Evolutionary conservation across 2,113 vertebrate species (phyloP).

Genomic region (Dinomys branickii): DNA sequence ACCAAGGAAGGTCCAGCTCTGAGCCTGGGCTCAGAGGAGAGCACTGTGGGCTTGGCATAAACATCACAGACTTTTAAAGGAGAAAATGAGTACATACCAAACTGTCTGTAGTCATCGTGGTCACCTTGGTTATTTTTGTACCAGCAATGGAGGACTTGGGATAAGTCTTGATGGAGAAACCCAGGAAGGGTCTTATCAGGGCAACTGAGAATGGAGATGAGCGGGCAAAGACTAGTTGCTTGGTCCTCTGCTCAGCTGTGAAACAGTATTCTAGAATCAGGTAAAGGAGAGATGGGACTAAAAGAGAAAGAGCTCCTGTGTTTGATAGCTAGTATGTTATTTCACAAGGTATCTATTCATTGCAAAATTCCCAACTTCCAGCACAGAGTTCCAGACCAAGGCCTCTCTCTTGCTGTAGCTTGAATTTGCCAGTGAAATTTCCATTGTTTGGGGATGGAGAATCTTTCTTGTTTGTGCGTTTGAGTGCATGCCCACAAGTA

Average conservation of each 20-base stretch:
- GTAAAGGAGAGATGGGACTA: not conserved
- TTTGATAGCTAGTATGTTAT: not conserved
- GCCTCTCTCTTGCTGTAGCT: not conserved
- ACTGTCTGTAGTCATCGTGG: not conserved
- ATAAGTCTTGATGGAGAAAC: not conserved
- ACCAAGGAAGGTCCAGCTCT: not conserved
- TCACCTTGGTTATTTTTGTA: not conserved
- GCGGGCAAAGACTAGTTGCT: not conserved
- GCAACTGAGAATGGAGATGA: not conserved
- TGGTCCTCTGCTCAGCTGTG: not conserved
- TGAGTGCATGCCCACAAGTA: conserved; percentile 19
- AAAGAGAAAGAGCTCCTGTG: not conserved
- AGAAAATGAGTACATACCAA: not conserved
- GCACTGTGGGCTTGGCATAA: not conserved
- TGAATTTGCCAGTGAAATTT: conserved; percentile 2
- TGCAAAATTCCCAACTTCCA: not conserved
- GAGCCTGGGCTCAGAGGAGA: not conserved
- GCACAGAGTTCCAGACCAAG: not conserved
- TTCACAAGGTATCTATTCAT: conserved; percentile 39
- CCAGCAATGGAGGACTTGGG: not conserved
- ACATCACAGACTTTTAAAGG: not conserved
- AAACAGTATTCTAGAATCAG: not conserved
- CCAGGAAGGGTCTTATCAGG: not conserved
- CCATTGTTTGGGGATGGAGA: not conserved
- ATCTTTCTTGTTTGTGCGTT: not conserved